phyloP scores from a whole-genome alignment of 2,113 vertebrate species.

The Mirounga angustirostris region DNA sequence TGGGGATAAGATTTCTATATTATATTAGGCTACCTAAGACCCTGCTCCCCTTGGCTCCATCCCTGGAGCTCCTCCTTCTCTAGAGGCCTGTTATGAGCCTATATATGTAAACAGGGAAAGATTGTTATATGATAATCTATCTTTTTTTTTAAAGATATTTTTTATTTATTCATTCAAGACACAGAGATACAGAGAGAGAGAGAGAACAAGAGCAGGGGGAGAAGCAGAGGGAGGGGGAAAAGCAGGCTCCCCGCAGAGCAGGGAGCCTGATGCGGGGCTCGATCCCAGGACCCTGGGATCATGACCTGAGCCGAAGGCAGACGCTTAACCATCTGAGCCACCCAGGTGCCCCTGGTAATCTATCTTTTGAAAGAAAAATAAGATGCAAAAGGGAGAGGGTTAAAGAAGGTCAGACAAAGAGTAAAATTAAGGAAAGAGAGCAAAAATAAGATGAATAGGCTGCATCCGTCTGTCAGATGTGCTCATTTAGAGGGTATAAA shows the following conservation, averaged over 20 bases:
- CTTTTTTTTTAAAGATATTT: neutral
- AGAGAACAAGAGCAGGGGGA: no score
- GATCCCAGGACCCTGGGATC: no score
- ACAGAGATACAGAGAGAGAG: no score
- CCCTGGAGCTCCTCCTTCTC: neutral
- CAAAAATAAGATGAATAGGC: neutral
- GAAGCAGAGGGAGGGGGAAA: no score
- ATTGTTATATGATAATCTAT: neutral
- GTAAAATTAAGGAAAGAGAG: neutral
- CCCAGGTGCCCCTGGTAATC: neutral
- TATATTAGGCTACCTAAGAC: neutral
- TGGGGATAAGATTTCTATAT: neutral
- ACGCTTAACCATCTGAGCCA: no score
- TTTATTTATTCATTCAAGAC: no score
- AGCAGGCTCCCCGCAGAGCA: no score
- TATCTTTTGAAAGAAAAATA: neutral
- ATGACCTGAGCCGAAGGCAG: no score
- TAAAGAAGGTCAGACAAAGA: neutral
- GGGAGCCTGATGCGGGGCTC: no score
- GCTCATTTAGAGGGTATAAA: neutral
- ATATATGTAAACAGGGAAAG: neutral
- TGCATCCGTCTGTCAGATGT: neutral
- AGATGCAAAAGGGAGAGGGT: neutral
- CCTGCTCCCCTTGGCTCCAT: neutral
- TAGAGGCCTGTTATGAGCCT: neutral